phyloP scores from a whole-genome alignment of 2,797 vertebrate species.

The Cottoperca gobio region DNA sequence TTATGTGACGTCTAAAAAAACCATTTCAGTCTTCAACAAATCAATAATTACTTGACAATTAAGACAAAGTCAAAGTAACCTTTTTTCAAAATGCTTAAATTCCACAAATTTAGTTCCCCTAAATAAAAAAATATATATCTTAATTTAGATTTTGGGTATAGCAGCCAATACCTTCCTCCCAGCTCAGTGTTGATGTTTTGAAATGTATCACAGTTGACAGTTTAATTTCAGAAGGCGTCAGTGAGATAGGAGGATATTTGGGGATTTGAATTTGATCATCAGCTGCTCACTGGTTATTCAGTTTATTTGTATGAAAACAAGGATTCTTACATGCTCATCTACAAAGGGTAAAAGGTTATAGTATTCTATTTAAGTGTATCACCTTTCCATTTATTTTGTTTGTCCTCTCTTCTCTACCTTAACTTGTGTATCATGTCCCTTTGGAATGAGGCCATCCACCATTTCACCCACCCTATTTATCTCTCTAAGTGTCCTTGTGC shows the following conservation, averaged over 20 bases:
- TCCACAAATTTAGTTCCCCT: neutral
- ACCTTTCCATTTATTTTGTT: neutral
- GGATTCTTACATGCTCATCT: neutral
- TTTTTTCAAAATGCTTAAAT: neutral
- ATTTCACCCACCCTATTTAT: slow-evolving; percentile 15
- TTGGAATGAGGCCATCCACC: slow-evolving; percentile 29
- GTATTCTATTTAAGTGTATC: neutral
- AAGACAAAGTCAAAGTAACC: neutral
- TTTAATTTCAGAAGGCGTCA: slow-evolving; percentile 6
- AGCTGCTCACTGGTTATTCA: neutral
- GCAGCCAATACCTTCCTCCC: neutral
- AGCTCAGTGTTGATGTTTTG: slow-evolving; percentile 1
- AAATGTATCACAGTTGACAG: slow-evolving; percentile 12
- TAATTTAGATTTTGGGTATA: neutral
- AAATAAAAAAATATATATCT: neutral
- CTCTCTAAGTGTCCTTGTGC: slow-evolving; percentile 9
- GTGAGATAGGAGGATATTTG: neutral
- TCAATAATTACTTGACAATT: neutral
- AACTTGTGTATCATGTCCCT: slow-evolving; percentile 5
- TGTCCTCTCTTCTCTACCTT: slow-evolving; percentile 1
- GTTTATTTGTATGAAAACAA: neutral
- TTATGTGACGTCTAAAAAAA: neutral
- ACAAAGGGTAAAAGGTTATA: neutral
- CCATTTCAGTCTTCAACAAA: neutral
- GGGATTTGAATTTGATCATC: neutral